Evolutionary conservation across 2,888 invertebrate species (phyloP).

Genomic region (Archips xylosteana): DNA sequence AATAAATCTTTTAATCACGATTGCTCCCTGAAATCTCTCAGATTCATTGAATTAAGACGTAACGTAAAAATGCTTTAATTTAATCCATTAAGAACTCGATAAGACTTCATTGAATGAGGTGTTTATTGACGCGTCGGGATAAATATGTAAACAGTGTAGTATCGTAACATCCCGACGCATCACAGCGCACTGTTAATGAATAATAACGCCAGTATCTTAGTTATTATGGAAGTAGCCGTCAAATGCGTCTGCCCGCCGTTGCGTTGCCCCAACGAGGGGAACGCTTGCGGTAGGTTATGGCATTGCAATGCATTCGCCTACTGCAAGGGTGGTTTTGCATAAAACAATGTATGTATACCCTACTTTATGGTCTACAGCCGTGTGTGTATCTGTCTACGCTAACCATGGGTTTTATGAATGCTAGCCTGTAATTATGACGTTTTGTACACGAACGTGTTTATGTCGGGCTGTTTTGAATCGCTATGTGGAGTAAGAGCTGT

Average conservation of each 20-base stretch:
- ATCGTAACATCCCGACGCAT: slow-evolving; percentile 9
- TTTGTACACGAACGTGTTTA: slow-evolving; percentile 56
- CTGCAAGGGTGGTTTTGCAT: slow-evolving; percentile 79
- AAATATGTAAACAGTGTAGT: slow-evolving; percentile 24
- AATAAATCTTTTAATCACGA: slow-evolving; percentile 11
- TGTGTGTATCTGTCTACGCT: slow-evolving; percentile 74
- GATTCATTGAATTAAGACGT: neutral
- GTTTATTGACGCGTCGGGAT: slow-evolving; percentile 14
- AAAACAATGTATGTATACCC: slow-evolving; percentile 60
- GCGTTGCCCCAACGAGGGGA: slow-evolving; percentile 78
- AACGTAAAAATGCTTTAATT: slow-evolving; percentile 4
- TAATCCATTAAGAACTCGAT: slow-evolving; percentile 9
- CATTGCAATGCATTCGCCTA: slow-evolving; percentile 75
- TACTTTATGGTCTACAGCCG: slow-evolving; percentile 65
- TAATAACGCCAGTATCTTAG: slow-evolving; percentile 56
- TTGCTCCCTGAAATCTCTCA: slow-evolving; percentile 3
- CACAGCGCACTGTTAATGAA: slow-evolving; percentile 41
- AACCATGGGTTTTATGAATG: slow-evolving; percentile 74
- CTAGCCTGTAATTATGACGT: slow-evolving; percentile 73
- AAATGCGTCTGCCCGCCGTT: slow-evolving; percentile 69
- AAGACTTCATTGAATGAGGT: neutral
- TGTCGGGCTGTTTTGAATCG: slow-evolving; percentile 46
- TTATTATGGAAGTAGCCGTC: slow-evolving; percentile 78
- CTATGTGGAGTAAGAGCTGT: slow-evolving; percentile 42
- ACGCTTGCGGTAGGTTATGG: slow-evolving; percentile 81